A percentile compares a stretch with the other conserved stretches of the same genome.
phyloP scores from a whole-genome alignment of 2,797 vertebrate genomes.

The Lycodopsis pacificus region DNA sequence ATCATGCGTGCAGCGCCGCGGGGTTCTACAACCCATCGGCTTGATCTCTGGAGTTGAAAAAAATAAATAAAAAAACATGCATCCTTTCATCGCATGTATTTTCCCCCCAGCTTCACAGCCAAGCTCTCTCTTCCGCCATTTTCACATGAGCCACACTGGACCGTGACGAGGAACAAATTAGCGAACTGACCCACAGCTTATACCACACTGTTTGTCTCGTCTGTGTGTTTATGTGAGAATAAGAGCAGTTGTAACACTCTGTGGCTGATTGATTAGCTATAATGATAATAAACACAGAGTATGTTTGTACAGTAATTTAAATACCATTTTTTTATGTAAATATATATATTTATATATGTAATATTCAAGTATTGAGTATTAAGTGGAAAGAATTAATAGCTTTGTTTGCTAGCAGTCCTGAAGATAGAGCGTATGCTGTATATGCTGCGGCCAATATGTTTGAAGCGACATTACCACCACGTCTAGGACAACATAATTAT shows the following conservation, averaged over 20 bases:
- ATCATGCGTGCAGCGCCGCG: constrained; percentile 73
- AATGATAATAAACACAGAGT: constrained; percentile 24
- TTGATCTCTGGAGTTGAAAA: constrained; percentile 78
- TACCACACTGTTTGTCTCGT: constrained; percentile 29
- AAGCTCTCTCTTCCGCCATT: constrained; percentile 59
- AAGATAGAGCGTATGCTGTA: not conserved
- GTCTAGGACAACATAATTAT: constrained; percentile 68
- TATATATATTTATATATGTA: not conserved
- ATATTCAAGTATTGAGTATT: not conserved
- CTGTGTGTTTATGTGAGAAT: constrained; percentile 1
- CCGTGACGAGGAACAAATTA: constrained; percentile 63
- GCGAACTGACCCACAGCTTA: constrained; percentile 68
- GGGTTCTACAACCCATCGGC: constrained; percentile 77
- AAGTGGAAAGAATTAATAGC: constrained; percentile 4
- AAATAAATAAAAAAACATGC: constrained; percentile 52
- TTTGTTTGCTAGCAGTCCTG: not conserved
- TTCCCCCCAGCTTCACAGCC: constrained; percentile 41
- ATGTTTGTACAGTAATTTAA: constrained; percentile 45
- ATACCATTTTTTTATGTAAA: constrained; percentile 49
- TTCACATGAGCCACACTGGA: constrained; percentile 55
- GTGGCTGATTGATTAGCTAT: constrained; percentile 40
- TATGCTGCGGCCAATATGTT: constrained; percentile 3
- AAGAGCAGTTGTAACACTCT: constrained; percentile 13
- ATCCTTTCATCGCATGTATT: constrained; percentile 71
- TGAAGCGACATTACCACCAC: constrained; percentile 30